Percentiles rank a stretch among this genome's conserved stretches.
Evolutionary conservation across 1,140 invertebrate genomes (phyloP).

Genomic region (Lysiphlebus fabarum): DNA sequence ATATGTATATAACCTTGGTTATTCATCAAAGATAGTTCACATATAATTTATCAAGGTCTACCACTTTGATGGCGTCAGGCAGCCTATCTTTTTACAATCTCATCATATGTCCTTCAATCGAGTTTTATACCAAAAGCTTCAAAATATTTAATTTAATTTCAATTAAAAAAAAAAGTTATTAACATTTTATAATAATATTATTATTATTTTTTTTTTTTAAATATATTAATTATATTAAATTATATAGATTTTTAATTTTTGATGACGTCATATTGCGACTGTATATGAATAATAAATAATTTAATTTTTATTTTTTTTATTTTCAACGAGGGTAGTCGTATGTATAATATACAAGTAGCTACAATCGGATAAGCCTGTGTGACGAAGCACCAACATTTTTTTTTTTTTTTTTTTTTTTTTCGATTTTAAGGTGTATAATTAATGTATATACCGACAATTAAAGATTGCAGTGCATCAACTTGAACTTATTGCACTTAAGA

Average conservation of each 20-base stretch:
- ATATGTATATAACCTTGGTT: constrained; percentile 36
- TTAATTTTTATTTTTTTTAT: too few species aligned
- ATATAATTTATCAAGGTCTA: constrained; percentile 57
- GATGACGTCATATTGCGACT: too few species aligned
- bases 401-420: constrained; percentile 10
- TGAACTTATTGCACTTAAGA: constrained; percentile 39
- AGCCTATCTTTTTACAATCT: constrained; percentile 52
- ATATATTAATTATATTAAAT: too few species aligned
- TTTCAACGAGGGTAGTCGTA: too few species aligned
- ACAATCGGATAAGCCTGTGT: constrained; percentile 24
- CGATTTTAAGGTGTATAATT: constrained; percentile 36
- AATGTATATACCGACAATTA: constrained; percentile 42
- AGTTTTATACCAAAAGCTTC: too few species aligned
- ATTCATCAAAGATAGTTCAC: constrained; percentile 49
- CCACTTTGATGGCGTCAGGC: constrained; percentile 51
- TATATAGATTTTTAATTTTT: too few species aligned
- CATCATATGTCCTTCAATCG: constrained; percentile 23
- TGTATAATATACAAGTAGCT: neutral
- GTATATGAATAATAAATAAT: too few species aligned
- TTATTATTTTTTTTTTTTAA: too few species aligned
- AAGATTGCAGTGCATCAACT: constrained; percentile 39
- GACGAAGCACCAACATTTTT: constrained; percentile 30
- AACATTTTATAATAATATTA: too few species aligned
- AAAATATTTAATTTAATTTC: too few species aligned
- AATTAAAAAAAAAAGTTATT: too few species aligned